Conservation (phyloP, 2,888 invertebrate species). For the Therioaphis trifolii region DNA sequence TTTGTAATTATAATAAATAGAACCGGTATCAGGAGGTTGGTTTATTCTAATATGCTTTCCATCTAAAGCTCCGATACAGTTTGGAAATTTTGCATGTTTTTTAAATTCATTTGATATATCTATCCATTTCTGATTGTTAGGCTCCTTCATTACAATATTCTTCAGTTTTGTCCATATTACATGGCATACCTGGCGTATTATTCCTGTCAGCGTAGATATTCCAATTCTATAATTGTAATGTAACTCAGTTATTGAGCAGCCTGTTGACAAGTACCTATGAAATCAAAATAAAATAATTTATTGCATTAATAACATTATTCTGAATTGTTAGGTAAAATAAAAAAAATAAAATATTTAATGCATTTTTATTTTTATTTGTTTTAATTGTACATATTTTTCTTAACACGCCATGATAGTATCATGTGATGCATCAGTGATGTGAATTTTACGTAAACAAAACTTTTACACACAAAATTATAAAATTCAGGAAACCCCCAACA, state of each 20-base stretch:
- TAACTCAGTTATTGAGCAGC: conserved; percentile 13
- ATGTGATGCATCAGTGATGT: too few species aligned
- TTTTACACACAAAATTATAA: too few species aligned
- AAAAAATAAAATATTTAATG: conserved; percentile 29
- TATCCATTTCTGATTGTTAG: conserved; percentile 30
- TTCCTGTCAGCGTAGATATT: not conserved
- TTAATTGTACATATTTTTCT: too few species aligned
- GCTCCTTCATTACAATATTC: conserved; percentile 3
- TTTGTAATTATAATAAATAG: conserved; percentile 27
- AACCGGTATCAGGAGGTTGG: not conserved
- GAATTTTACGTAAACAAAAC: too few species aligned
- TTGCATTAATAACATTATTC: too few species aligned
- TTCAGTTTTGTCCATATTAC: conserved; percentile 36
- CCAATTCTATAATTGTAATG: conserved; percentile 15
- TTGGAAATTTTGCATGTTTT: conserved; percentile 26
- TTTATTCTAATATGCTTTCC: not conserved
- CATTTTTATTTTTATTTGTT: too few species aligned
- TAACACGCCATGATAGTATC: too few species aligned
- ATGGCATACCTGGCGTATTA: conserved; percentile 40
- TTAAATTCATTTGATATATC: conserved; percentile 29
- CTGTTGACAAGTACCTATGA: conserved; percentile 11
- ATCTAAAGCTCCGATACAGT: too few species aligned
- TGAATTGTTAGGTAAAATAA: too few species aligned
- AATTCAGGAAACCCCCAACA: not conserved
- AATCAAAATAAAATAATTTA: too few species aligned